Base-by-base conservation (phyloP, 2,797 vertebrate species). In the Calcarius lapponicus region DNA sequence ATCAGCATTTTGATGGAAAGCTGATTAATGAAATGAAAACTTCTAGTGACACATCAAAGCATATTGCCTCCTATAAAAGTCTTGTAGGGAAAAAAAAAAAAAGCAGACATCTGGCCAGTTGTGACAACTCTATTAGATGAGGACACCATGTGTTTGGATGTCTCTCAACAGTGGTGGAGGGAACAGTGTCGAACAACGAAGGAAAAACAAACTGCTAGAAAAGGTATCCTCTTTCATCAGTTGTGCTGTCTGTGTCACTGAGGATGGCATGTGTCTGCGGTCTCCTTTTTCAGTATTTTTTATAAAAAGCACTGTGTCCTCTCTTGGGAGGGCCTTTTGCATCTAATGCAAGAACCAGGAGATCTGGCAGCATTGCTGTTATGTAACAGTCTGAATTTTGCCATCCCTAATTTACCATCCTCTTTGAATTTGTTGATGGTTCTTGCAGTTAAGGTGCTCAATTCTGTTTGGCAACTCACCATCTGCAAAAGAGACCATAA, bases 361-460 rank as follows among this genome's bases (percentile, higher is more conserved):
- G 25, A 31, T 65, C 38, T 64, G 61, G 51, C 61, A 93, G 70
- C 10, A 4, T 16, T 54, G 50, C 66, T 75, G 36, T 90, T 90
- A 80, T 42, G 21, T 58, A 97, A 94, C 29, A n/a, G 36, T 28
- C 58, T 93, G 92, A 84, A 58, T 88, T 94, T 84, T 93, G 75
- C 66, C 45, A 75, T 74, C 47, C 60, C 51, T 76, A 71, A 88
- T 94, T 95, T 94, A 54, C 70, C 20, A 70, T 92, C 80, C 28
- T 45, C 54, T 93, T 75, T 54, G 34, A 92, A 91, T 89, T 80
- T 92, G 26, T 58, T 79, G 53, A 47, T 88, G 61, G 85, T 93
- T 90, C 67, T 47, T 82, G 62, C 83, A 86, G 73, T 91, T 76
- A 89, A 84, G 57, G 78, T 66, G 88, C 67, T 91, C 50, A 31